A percentile compares a stretch with the other conserved stretches of the same genome.
phyloP scores from a whole-genome alignment of 2,888 invertebrate species.

The Lasiommata megera region DNA sequence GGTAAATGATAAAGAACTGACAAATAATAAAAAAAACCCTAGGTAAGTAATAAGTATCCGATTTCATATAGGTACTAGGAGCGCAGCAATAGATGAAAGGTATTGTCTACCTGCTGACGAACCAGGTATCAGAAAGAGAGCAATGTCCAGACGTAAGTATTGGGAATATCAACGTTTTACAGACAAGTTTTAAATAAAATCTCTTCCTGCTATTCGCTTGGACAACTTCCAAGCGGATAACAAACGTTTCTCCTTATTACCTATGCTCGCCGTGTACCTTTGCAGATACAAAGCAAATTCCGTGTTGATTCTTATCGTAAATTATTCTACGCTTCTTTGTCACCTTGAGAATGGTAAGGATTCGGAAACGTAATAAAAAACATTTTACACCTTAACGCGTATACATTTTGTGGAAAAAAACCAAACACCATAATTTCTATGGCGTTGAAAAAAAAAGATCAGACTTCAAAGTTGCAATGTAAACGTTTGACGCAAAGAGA shows the following conservation, averaged over 20 bases:
- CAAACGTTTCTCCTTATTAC: neutral
- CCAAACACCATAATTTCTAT: neutral
- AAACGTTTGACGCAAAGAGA: slow-evolving; percentile 10
- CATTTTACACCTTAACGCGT: neutral
- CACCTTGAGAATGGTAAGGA: no score
- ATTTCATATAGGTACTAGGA: no score
- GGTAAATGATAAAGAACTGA: no score
- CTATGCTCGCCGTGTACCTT: neutral
- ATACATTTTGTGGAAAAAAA: neutral
- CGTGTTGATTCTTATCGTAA: neutral
- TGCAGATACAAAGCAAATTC: neutral
- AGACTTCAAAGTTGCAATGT: neutral
- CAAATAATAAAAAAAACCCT: no score
- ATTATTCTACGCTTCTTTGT: no score
- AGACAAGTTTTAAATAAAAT: neutral
- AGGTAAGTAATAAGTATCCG: no score
- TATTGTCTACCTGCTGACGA: neutral
- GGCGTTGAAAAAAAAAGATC: neutral
- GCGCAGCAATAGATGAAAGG: no score
- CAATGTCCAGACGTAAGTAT: neutral
- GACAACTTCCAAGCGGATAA: neutral
- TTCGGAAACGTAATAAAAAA: neutral
- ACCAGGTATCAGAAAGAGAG: neutral
- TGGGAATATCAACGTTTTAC: neutral
- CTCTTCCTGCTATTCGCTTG: neutral